Base-by-base conservation (phyloP, 2,888 invertebrate species). In the Neuroscelio doddi region DNA sequence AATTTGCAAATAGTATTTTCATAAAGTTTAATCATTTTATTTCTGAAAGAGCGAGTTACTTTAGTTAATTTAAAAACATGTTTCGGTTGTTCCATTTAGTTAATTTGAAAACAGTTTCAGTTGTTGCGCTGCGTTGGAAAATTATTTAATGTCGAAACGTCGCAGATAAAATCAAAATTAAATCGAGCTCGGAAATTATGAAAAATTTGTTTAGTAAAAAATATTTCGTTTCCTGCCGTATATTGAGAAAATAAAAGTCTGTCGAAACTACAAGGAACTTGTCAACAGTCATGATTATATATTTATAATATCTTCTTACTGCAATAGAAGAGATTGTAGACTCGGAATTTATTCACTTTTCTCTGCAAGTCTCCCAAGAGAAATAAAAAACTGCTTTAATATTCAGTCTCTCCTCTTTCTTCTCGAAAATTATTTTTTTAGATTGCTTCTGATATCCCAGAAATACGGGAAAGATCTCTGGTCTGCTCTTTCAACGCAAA, bases 351-450 rank as follows among this genome's bases (percentile, higher is more conserved):
- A 36, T 36, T 36, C 15, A 36, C 12, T 14, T 14, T 36, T 36
- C 36, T n/a, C 15, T 15, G 36, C 36, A 15, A 12, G 5, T 36
- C 36, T 36, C 36, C 36, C 36, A 2, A 15, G 36, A 12, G 36
- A 36, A 36, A 36, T 36, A 36, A 36, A 15, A 14, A 36, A 15
- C 36, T 15, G n/a, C 12, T 36, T 36, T 36, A 36, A 36, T 36
- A 36, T 36, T 36, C 36, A 36, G 12, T 15, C 36, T 9, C 12
- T 12, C n/a, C 36, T 36, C 36, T 36, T 36, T 36, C 12, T 36
- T 36, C n/a, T 8, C 36, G 36, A 12, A 36, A 36, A 36, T 36
- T 36, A 36, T 36, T 36, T 36, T 12, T 12, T 15, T n/a, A 36
- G 36, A 36, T 36, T 36, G 36, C 36, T 14, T 36, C 36, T n/a